A percentile compares a stretch with the other conserved stretches of the same genome.
These are phyloP conservation scores for Pecten maximus DNA, from an alignment of 2,888 invertebrate genomes.

Conservation along the genomic window DNA sequence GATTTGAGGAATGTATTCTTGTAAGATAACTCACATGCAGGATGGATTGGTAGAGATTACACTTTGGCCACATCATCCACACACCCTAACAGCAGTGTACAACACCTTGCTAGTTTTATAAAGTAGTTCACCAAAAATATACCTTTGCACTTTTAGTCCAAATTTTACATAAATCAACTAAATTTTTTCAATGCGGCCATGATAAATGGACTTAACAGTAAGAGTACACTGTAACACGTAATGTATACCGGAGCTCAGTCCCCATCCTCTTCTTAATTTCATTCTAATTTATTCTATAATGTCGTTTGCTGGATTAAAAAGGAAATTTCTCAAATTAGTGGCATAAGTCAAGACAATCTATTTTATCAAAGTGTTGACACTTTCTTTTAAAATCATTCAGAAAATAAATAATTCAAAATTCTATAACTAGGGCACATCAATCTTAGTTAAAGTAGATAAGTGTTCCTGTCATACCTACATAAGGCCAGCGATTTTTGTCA, in stretches of 20 bases:
- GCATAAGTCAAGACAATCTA: neutral
- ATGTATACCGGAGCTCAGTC: neutral
- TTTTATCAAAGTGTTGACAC: neutral
- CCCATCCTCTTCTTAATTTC: neutral
- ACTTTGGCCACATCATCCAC: neutral
- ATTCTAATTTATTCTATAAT: conserved; percentile 16
- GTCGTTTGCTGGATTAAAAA: neutral
- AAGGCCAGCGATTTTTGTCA: too few relatives aligned
- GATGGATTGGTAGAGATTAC: neutral
- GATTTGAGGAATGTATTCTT: neutral
- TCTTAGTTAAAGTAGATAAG: neutral
- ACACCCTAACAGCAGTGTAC: neutral
- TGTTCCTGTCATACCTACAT: too few relatives aligned
- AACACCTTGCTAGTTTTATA: neutral
- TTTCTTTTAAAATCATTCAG: neutral
- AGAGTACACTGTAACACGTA: neutral
- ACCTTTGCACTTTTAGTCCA: conserved; percentile 15
- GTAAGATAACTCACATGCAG: neutral
- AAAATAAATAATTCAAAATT: neutral
- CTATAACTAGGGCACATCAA: neutral
- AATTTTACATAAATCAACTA: conserved; percentile 17
- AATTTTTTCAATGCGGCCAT: neutral
- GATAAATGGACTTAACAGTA: neutral
- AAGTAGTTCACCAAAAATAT: neutral
- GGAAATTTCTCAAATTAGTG: conserved; percentile 2